Base-by-base conservation (phyloP, 2,888 invertebrate genomes). In the Cephus runcator region DNA sequence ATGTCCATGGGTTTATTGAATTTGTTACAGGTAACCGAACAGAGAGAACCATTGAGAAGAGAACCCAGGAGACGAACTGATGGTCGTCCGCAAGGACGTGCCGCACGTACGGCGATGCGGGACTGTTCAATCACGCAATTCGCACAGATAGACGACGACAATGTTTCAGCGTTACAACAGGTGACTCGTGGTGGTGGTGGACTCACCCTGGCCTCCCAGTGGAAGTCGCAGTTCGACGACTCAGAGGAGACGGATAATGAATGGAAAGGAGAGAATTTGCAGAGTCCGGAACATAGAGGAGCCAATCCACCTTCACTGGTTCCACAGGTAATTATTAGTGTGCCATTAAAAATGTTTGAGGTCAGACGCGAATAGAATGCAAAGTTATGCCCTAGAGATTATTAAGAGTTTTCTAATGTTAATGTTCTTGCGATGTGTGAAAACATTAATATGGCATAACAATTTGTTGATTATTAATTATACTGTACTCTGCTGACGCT, bases 201-300 rank as follows among this genome's bases (percentile, higher is more conserved):
- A 12, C 92, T 98, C 12, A 98, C 98, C 0, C 92, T 98, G 30
- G 98, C 97, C 1, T 98, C 98, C 31, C 97, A 97, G 88, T 98
- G 98, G 98, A 98, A 98, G 90, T 98, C 98, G 0, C 98, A 98
- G 90, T 98, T 98, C 90, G 98, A 98, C 87, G 98, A 98, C 90
- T 98, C 98, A 0, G 98, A 98, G 84, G 98, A 98, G 87, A 97
- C 97, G 0, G 98, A 98, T 90, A 97, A 98, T 91, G 98, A 98
- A 91, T 97, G 97, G 97, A 97, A 97, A 88, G 97, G 96, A 83
- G 97, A 97, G 86, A 91, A 90, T 82, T 81, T 90, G 31, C 90
- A 92, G 87, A 92, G 92, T 85, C 92, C 92, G 33, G 92, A 92
- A 80, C 92, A 92, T 83, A 92, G 92, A 86, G 92, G 88, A 34